Percentiles rank a stretch among this genome's conserved stretches.
These are phyloP conservation scores for Copsychus sechellarum DNA, from an alignment of 2,113 vertebrate species.

Conservation along the genomic window DNA sequence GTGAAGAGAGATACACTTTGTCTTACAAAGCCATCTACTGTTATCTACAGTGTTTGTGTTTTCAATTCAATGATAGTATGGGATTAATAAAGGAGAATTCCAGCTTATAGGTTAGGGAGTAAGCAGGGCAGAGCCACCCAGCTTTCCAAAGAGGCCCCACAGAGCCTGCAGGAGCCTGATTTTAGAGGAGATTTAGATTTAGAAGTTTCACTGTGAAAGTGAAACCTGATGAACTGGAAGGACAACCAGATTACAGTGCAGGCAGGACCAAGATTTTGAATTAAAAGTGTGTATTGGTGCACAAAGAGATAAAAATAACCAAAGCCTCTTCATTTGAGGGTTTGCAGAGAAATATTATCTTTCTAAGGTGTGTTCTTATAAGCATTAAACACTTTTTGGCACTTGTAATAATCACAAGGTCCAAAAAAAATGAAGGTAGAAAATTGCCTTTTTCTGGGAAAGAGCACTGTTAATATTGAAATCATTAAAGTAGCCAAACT, in stretches of 20 bases:
- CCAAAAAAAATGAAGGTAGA: constrained; percentile 31
- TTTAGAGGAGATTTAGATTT: background rate
- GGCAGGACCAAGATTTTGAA: background rate
- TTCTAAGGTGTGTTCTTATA: background rate
- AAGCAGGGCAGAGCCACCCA: background rate
- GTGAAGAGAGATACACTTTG: background rate
- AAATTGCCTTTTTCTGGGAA: constrained; percentile 61
- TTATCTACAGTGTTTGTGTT: background rate
- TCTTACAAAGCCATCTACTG: background rate
- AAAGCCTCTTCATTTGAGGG: background rate
- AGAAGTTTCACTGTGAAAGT: background rate
- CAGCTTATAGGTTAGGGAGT: background rate
- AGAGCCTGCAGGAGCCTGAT: background rate
- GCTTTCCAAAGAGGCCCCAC: background rate
- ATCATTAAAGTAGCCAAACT: constrained; percentile 40
- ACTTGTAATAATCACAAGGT: background rate
- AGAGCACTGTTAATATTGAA: constrained; percentile 52
- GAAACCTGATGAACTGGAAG: background rate
- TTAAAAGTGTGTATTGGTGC: background rate
- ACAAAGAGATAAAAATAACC: background rate
- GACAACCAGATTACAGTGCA: background rate
- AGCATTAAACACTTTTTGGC: constrained; percentile 53
- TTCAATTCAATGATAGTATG: background rate
- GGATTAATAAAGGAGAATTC: background rate
- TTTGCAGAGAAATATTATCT: background rate